Percentiles rank a stretch among this genome's conserved stretches.
These are phyloP conservation scores for Leptonema lineaticorne DNA, from an alignment of 1,140 invertebrate genomes.

Conservation along the genomic window DNA sequence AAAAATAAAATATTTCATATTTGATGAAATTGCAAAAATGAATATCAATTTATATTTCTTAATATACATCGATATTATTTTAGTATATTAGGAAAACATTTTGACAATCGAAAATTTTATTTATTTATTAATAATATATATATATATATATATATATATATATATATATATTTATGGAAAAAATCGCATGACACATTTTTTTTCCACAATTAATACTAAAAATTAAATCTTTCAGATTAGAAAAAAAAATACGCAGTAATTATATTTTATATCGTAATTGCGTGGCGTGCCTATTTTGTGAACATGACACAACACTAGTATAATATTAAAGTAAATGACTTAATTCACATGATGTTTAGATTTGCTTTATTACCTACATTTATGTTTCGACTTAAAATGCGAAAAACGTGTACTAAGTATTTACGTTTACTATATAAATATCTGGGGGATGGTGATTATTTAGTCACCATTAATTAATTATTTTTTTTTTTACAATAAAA, in stretches of 20 bases:
- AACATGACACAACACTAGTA: slow-evolving; percentile 2
- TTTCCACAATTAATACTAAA: not conserved
- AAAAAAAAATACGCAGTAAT: not conserved
- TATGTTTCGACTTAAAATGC: too few species aligned
- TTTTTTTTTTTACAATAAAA: too few species aligned
- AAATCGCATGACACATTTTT: not conserved
- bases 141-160: not conserved
- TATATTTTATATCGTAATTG: not conserved
- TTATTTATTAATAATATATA: not conserved
- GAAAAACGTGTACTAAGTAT: too few species aligned
- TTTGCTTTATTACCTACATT: not conserved
- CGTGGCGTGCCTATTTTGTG: not conserved
- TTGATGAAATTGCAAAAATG: too few species aligned
- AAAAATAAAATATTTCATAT: too few species aligned
- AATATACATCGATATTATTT: too few species aligned
- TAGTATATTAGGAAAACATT: too few species aligned
- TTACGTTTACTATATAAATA: too few species aligned
- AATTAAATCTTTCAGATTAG: not conserved
- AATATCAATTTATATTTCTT: too few species aligned
- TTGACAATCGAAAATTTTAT: not conserved
- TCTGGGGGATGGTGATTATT: too few species aligned
- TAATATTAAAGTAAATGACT: not conserved
- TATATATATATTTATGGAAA: not conserved
- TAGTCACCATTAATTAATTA: too few species aligned
- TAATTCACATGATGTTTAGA: not conserved